These are phyloP conservation scores for Cosmopolites sordidus DNA, from an alignment of 2,888 invertebrate genomes.

Conservation along the genomic window DNA sequence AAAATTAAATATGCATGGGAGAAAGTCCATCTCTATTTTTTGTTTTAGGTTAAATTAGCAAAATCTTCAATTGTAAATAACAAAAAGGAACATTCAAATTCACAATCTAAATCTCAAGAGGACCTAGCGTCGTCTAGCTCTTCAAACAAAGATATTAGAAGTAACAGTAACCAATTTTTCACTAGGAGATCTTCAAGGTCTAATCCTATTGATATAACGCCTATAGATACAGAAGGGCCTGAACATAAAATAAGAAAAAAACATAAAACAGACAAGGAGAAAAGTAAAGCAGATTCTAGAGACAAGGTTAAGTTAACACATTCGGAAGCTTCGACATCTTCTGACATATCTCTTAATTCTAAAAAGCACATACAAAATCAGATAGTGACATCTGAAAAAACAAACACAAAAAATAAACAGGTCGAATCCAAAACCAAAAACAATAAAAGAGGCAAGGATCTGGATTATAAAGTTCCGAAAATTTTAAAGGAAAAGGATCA, in stretches of 20 bases:
- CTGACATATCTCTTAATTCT: slow-evolving; percentile 5
- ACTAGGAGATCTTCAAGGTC: slow-evolving; percentile 27
- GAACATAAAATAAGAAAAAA: slow-evolving; percentile 22
- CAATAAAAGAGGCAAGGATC: slow-evolving; percentile 20
- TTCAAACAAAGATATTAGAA: slow-evolving; percentile 23
- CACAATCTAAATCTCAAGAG: slow-evolving; percentile 34
- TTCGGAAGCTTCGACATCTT: slow-evolving; percentile 16
- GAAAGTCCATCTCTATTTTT: no score
- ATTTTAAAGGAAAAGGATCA: slow-evolving; percentile 19
- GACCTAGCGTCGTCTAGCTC: slow-evolving; percentile 31
- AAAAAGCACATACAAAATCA: slow-evolving; percentile 7
- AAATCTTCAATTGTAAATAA: slow-evolving; percentile 8
- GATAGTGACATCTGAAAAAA: slow-evolving; percentile 6
- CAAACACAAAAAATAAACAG: slow-evolving; percentile 18
- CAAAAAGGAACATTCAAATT: slow-evolving; percentile 29
- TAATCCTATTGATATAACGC: slow-evolving; percentile 22
- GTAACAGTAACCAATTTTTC: slow-evolving; percentile 19
- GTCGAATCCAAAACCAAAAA: slow-evolving; percentile 21
- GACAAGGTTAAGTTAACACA: slow-evolving; percentile 4
- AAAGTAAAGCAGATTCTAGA: slow-evolving; percentile 1
- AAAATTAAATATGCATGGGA: no score
- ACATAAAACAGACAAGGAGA: slow-evolving; percentile 13
- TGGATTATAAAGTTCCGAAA: slow-evolving; percentile 14
- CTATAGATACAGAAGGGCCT: slow-evolving; percentile 24
- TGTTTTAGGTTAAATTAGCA: slow-evolving; percentile 9